Percentiles rank a stretch among this genome's conserved stretches.
Evolutionary conservation across 2,113 vertebrate genomes (phyloP).

Genomic region (Noctilio leporinus): DNA sequence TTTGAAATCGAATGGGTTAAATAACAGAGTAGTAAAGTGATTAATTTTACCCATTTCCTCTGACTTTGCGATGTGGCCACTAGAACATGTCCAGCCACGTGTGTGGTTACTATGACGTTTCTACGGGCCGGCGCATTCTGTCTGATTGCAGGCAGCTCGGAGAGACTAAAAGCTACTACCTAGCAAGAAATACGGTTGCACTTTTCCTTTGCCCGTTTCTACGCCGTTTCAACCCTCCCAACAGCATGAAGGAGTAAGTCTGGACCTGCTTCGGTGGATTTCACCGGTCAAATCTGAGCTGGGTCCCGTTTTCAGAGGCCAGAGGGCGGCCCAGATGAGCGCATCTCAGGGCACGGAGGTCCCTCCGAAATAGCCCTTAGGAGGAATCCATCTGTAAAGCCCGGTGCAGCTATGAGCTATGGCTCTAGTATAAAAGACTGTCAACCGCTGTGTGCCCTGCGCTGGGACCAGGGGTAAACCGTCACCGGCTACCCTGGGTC

Average conservation of each 20-base stretch:
- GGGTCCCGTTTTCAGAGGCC: background rate
- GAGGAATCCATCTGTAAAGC: background rate
- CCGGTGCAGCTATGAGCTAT: background rate
- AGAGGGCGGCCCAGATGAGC: background rate
- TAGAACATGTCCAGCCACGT: background rate
- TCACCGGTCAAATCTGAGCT: background rate
- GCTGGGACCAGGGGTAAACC: constrained; percentile 1
- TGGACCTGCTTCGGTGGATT: background rate
- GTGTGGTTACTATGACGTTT: background rate
- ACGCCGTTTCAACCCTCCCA: background rate
- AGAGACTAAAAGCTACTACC: background rate
- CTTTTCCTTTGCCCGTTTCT: background rate
- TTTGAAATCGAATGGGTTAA: background rate
- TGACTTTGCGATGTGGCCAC: background rate
- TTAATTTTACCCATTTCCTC: background rate
- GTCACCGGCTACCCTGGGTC: background rate
- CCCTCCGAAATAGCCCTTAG: background rate
- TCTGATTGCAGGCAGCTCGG: background rate
- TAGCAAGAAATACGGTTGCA: background rate
- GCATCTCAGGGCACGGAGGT: background rate
- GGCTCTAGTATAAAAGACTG: background rate
- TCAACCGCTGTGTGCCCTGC: background rate
- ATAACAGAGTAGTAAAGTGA: background rate
- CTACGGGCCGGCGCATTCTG: too few relatives aligned
- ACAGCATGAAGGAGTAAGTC: background rate